A percentile compares a stretch with the other conserved stretches of the same genome.
These are phyloP conservation scores for Procapra przewalskii DNA, from an alignment of 2,113 vertebrate genomes.

Conservation along the genomic window DNA sequence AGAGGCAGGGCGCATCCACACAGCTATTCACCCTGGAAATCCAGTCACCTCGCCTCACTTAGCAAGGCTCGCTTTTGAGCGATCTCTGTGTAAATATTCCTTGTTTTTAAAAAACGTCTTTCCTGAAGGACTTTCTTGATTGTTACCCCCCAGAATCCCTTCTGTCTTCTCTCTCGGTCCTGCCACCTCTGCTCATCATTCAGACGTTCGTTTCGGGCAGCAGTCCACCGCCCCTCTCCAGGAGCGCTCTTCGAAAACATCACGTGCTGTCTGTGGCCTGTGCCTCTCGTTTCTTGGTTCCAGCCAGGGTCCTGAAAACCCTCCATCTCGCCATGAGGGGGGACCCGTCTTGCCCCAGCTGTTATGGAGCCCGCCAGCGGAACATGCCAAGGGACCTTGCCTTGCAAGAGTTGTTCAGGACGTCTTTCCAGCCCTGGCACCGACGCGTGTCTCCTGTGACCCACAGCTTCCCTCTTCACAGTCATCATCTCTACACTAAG, in stretches of 20 bases:
- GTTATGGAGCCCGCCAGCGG: accelerated
- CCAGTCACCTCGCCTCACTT: background rate
- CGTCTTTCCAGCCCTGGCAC: background rate
- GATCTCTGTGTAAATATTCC: background rate
- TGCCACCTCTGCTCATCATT: background rate
- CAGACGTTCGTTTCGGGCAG: accelerated
- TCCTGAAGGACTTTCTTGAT: background rate
- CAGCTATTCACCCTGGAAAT: background rate
- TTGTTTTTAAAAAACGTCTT: background rate
- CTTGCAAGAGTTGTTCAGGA: background rate
- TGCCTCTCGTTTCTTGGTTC: background rate
- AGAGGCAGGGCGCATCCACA: accelerated
- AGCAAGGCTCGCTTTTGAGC: background rate
- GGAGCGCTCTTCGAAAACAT: background rate
- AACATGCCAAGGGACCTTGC: accelerated
- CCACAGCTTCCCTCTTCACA: background rate
- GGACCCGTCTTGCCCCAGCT: background rate
- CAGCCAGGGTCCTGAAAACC: background rate
- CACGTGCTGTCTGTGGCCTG: background rate
- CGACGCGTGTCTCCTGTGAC: background rate
- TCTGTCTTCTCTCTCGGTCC: background rate
- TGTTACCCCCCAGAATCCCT: too few species aligned
- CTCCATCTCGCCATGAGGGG: accelerated
- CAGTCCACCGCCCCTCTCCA: background rate
- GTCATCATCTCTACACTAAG: background rate